phyloP scores from a whole-genome alignment of 2,888 invertebrate genomes.

The Minunthozetes semirufus region DNA sequence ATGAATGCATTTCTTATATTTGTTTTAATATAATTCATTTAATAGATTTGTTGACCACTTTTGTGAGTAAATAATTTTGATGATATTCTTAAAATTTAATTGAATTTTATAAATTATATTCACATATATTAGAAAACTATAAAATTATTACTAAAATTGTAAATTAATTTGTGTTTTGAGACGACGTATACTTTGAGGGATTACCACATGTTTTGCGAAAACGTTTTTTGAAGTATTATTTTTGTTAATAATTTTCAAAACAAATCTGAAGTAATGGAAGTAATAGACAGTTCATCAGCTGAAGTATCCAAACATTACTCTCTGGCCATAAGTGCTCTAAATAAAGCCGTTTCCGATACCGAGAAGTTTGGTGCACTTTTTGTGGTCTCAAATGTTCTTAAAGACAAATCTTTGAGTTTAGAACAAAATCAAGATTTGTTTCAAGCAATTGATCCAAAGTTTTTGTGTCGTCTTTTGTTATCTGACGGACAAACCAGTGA shows the following conservation, averaged over 20 bases:
- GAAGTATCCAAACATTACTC: neutral
- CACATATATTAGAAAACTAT: too few species aligned
- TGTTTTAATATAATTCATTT: too few species aligned
- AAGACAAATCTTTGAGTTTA: constrained; percentile 25
- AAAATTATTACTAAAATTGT: too few species aligned
- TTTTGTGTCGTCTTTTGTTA: neutral
- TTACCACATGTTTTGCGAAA: neutral
- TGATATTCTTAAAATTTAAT: too few species aligned
- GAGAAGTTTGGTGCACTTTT: constrained; percentile 19
- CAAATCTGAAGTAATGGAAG: neutral
- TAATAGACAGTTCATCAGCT: neutral
- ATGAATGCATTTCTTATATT: too few species aligned
- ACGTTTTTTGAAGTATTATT: neutral
- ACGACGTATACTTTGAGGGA: too few species aligned
- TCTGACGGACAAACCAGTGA: neutral
- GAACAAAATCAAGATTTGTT: constrained; percentile 13
- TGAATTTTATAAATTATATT: too few species aligned
- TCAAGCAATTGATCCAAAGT: neutral
- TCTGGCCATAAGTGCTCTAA: constrained; percentile 4
- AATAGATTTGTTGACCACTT: too few species aligned
- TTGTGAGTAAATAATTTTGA: too few species aligned
- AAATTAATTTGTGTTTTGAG: too few species aligned
- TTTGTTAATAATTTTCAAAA: neutral
- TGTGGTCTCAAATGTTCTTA: constrained; percentile 4
- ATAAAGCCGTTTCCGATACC: neutral